These are phyloP conservation scores for Oenanthe oenanthe DNA, from an alignment of 2,113 vertebrate genomes.

Conservation along the genomic window DNA sequence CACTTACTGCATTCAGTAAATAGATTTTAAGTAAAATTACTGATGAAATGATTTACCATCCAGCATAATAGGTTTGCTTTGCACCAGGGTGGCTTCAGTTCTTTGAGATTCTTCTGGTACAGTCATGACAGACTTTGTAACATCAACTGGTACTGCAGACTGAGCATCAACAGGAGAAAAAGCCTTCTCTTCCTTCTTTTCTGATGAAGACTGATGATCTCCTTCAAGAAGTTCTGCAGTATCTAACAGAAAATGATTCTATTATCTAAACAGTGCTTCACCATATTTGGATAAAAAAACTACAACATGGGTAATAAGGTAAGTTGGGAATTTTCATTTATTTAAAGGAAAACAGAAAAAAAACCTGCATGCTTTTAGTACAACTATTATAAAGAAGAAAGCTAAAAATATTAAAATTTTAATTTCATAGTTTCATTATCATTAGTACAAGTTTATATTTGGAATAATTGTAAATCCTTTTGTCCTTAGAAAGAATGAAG, in stretches of 20 bases:
- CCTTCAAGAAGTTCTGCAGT: constrained; percentile 53
- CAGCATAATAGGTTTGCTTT: neutral
- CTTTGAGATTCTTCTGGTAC: neutral
- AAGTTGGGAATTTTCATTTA: neutral
- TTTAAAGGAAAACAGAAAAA: neutral
- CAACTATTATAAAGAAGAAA: neutral
- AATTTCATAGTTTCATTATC: neutral
- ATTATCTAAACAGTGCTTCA: neutral
- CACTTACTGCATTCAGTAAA: neutral
- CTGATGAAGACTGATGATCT: neutral
- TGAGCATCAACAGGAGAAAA: neutral
- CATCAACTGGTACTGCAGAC: neutral
- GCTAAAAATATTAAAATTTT: neutral
- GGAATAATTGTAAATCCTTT: neutral
- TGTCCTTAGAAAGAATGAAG: neutral
- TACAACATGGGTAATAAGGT: neutral
- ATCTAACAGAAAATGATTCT: neutral
- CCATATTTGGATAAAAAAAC: neutral
- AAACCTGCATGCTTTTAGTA: neutral
- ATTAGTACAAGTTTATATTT: neutral
- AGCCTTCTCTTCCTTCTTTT: constrained; percentile 38
- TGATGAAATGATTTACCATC: constrained; percentile 46
- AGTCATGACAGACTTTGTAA: neutral
- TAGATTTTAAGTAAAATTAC: neutral
- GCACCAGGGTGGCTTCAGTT: neutral